Conservation (phyloP, 2,888 invertebrate species). For the Diarsia rubi region DNA sequence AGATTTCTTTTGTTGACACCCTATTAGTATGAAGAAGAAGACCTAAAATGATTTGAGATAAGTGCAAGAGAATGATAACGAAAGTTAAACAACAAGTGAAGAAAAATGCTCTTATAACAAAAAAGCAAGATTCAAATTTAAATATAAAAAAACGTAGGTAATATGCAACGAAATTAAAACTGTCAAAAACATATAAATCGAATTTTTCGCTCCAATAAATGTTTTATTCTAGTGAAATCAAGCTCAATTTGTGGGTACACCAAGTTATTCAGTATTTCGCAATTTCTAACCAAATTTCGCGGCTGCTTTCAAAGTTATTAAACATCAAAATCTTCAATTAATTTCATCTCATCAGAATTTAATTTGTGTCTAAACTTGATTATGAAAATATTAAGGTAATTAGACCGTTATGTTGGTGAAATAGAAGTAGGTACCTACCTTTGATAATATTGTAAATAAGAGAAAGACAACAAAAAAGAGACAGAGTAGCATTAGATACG, state of each 20-base stretch:
- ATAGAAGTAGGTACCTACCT: neutral
- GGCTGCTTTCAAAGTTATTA: conserved; percentile 36
- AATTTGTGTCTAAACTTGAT: conserved; percentile 43
- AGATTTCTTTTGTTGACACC: no score
- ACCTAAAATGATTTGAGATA: no score
- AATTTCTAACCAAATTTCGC: conserved; percentile 33
- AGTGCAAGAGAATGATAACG: no score
- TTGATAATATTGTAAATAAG: conserved; percentile 11
- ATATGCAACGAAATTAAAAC: neutral
- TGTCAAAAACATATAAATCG: neutral
- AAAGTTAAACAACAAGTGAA: neutral
- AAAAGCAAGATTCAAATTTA: neutral
- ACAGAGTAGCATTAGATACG: neutral
- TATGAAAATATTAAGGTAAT: conserved; percentile 47
- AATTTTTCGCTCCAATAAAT: neutral
- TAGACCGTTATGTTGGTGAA: conserved; percentile 16
- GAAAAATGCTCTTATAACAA: neutral
- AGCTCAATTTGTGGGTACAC: conserved; percentile 2
- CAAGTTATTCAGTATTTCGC: conserved; percentile 15
- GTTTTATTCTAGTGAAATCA: conserved; percentile 2
- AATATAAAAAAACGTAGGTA: neutral
- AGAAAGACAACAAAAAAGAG: neutral
- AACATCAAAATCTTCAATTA: conserved; percentile 49
- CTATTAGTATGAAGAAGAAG: no score
- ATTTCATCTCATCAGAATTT: conserved; percentile 54